Conservation (phyloP, 2,888 invertebrate species). For the Sicus ferrugineus region DNA sequence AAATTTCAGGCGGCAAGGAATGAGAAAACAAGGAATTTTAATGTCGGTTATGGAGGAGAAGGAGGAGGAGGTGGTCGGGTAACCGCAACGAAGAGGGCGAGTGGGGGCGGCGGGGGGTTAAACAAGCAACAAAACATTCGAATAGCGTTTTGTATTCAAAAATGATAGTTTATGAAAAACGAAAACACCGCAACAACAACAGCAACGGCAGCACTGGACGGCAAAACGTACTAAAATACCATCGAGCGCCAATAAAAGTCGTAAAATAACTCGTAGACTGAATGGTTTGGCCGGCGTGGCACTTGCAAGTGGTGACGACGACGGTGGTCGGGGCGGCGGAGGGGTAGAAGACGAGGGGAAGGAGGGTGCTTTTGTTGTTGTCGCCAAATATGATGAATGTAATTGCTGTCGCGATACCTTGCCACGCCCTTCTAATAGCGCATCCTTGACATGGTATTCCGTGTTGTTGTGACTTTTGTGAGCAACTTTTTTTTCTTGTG, state of each 20-base stretch:
- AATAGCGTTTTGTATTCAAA: slow-evolving; percentile 48
- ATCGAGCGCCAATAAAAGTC: slow-evolving; percentile 56
- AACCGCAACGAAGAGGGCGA: background rate
- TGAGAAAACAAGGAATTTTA: background rate
- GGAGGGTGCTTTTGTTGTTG: slow-evolving; percentile 50
- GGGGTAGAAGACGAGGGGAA: background rate
- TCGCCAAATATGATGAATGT: slow-evolving; percentile 39
- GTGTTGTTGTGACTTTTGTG: slow-evolving; percentile 6
- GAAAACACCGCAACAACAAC: slow-evolving; percentile 7
- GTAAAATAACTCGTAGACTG: slow-evolving; percentile 53
- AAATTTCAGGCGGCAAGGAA: background rate
- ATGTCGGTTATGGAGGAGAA: background rate
- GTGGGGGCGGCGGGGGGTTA: slow-evolving; percentile 12
- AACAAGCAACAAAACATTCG: slow-evolving; percentile 36
- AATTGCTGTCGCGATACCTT: slow-evolving; percentile 22
- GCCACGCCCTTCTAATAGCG: background rate
- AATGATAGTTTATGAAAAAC: slow-evolving; percentile 17
- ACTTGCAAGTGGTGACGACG: slow-evolving; percentile 24
- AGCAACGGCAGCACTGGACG: background rate
- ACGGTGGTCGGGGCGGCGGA: background rate
- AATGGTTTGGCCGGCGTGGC: slow-evolving; percentile 19
- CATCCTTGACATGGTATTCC: background rate
- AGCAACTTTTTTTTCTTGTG: slow-evolving; percentile 22
- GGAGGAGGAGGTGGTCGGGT: background rate
- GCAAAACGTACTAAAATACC: slow-evolving; percentile 18